Base-by-base conservation (phyloP, 2,888 invertebrate genomes). In the Tiliacea aurago region DNA sequence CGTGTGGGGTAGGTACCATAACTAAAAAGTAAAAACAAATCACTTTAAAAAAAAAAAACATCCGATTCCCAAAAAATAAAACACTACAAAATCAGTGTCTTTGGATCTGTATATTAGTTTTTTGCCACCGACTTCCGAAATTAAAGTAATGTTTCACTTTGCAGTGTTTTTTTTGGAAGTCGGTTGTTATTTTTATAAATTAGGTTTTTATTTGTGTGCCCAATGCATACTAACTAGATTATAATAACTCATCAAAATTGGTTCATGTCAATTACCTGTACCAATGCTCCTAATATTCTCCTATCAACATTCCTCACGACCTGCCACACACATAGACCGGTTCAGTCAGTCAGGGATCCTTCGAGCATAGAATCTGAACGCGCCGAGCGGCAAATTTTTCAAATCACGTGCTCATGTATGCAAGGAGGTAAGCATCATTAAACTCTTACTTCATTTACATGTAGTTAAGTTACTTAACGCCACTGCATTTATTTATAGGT, bases 401-500 rank as follows among this genome's bases (percentile, higher is more conserved):
- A 23, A 28, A 76, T 55, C 77, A 64, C 15, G 49, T 67, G 37
- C 28, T 64, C 53, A 62, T 45, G 41, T 53, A 28, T 59, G 67
- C 61, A 82, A 62, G 49, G 13, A 53, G 69, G 62, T 33, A 69
- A 47, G 23, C 59, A 53, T 69, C 23, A 77, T 77, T 82, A 65
- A 28, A 77, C 59, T 51, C 41, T 74, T 43, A 63, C 47, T 49
- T 63, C 23, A 68, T 75, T 80, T 47, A n/a, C 51, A 53, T 76
- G 37, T 76, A 6, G 18, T 81, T 45, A 65, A 47, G 37, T 56
- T 76, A 47, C 23, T 37, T 37, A 61, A 61, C 43, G 43, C 2
- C 58, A 53, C 45, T 53, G 55, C 15, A 49, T 55, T 56, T 63
- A 49, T 63, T 51, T 58, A 15, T 23, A 20, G 15, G 11, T 13